A percentile compares a stretch with the other conserved stretches of the same genome.
Conservation (phyloP, 2,888 invertebrate genomes). For the Drosophila phalerata region DNA sequence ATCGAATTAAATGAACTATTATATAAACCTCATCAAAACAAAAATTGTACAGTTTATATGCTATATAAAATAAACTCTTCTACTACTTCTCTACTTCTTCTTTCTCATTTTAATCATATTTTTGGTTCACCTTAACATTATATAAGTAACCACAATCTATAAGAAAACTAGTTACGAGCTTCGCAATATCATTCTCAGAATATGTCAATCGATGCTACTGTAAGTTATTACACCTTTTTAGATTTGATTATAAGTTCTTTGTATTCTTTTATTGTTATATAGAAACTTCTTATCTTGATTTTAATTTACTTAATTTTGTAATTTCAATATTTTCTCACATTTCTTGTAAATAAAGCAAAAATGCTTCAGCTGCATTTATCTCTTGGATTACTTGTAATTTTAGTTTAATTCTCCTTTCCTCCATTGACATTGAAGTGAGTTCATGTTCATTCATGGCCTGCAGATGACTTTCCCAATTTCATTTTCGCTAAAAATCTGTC, state of each 20-base stretch:
- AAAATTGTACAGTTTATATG: slow-evolving; percentile 55
- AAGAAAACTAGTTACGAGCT: slow-evolving; percentile 41
- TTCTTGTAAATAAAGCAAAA: slow-evolving; percentile 36
- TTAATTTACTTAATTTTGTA: slow-evolving; percentile 3
- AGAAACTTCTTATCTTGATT: neutral
- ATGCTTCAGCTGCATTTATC: neutral
- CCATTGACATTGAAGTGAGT: slow-evolving; percentile 32
- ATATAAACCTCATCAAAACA: slow-evolving; percentile 49
- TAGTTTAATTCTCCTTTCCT: neutral
- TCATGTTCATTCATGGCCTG: slow-evolving; percentile 5
- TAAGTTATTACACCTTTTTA: slow-evolving; percentile 2
- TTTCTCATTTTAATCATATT: slow-evolving; percentile 24
- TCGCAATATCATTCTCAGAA: slow-evolving; percentile 7
- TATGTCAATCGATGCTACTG: slow-evolving; percentile 48
- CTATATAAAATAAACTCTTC: slow-evolving; percentile 48
- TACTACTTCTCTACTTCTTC: slow-evolving; percentile 14
- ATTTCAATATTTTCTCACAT: neutral
- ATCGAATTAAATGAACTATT: slow-evolving; percentile 39
- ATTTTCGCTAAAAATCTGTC: slow-evolving; percentile 9
- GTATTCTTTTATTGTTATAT: neutral
- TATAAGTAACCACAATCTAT: slow-evolving; percentile 33
- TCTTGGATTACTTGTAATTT: neutral
- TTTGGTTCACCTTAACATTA: slow-evolving; percentile 36
- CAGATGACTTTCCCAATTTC: slow-evolving; percentile 14
- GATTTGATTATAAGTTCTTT: neutral